Evolutionary conservation across 2,797 vertebrate species (phyloP), one percentile per base, ranked within the genome.

Genomic region (Zenarchopterus dispar): DNA sequence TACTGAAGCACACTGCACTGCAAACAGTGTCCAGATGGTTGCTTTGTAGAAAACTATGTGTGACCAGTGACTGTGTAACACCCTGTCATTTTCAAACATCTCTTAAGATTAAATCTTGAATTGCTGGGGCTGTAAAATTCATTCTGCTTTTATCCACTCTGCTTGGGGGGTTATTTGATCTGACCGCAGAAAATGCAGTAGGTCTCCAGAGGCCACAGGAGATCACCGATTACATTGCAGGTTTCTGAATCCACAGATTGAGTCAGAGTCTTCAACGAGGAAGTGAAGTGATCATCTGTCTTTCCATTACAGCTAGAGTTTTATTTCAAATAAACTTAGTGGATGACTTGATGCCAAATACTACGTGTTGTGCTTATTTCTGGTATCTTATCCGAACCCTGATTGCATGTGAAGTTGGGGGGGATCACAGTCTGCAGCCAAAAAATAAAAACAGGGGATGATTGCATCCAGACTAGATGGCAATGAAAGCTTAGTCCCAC

Each of bases 1-100:
- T 51, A 60, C 82, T 83, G 47, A 52, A 64, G 61, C 75, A 52
- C 64, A 18, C 49, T 1, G 19, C 52, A 43, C 75, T 62, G 65
- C 16, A 15, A 76, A 69, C 80, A 66, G 10, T 54, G 70, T 33
- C 64, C 46, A 41, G 57, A 58, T 41, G 70, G 56, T 61, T 65
- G 56, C 63, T 67, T 59, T 67, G 51, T 70, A 51, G 24, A n/a
- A 50, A 65, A 46, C 80, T 60, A 57, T 39, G 31, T 70, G 67
- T 52, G 47, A 45, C 17, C 43, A 16, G 18, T 51, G 11, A 51
- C 51, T 41, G 16, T 21, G 39, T 4, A n/a, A 50, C 47, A 72
- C 23, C 7, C 18, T 79, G 57, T 63, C 9, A 46, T 71, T 73
- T 77, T 70, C 26, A 47, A 22, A 52, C 68, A 73, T 75, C 49